A percentile compares a stretch with the other conserved stretches of the same genome.
Conservation (phyloP, 2,113 vertebrate genomes). For the Microtus richardsoni region DNA sequence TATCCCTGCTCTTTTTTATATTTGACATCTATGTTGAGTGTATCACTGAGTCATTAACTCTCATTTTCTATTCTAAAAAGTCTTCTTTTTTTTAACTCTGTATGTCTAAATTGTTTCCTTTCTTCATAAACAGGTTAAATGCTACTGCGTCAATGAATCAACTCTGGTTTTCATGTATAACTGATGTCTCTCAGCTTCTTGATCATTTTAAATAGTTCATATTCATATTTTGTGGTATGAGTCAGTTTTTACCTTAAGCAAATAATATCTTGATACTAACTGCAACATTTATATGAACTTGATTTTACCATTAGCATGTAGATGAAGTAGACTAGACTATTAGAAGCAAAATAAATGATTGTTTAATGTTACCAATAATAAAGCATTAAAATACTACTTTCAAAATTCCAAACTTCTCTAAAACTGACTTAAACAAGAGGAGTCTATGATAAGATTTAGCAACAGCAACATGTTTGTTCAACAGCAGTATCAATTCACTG, state of each 20-base stretch:
- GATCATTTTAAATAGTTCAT: conserved; percentile 16
- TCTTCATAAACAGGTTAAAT: conserved; percentile 54
- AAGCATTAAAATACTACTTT: conserved; percentile 50
- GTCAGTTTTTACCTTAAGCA: conserved; percentile 46
- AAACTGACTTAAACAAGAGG: conserved; percentile 30
- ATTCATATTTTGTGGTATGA: conserved; percentile 19
- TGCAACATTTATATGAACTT: conserved; percentile 31
- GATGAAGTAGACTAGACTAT: background rate
- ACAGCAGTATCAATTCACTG: conserved; percentile 53
- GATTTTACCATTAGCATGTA: background rate
- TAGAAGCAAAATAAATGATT: conserved; percentile 47
- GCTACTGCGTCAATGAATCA: background rate
- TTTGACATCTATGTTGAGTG: background rate
- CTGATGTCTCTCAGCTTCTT: conserved; percentile 7
- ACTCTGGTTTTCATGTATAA: conserved; percentile 26
- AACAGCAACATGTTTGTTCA: conserved; percentile 76
- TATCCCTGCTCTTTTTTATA: background rate
- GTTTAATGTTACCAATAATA: conserved; percentile 47
- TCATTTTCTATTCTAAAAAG: conserved; percentile 14
- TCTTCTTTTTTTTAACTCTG: background rate
- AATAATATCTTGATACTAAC: conserved; percentile 28
- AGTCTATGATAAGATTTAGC: conserved; percentile 39
- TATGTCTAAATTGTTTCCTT: conserved; percentile 26
- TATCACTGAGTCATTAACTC: background rate
- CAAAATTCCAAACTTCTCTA: conserved; percentile 32